Evolutionary conservation across 2,797 vertebrate species (phyloP), one percentile per base, ranked within the genome.

Genomic region (Cuniculus paca): DNA sequence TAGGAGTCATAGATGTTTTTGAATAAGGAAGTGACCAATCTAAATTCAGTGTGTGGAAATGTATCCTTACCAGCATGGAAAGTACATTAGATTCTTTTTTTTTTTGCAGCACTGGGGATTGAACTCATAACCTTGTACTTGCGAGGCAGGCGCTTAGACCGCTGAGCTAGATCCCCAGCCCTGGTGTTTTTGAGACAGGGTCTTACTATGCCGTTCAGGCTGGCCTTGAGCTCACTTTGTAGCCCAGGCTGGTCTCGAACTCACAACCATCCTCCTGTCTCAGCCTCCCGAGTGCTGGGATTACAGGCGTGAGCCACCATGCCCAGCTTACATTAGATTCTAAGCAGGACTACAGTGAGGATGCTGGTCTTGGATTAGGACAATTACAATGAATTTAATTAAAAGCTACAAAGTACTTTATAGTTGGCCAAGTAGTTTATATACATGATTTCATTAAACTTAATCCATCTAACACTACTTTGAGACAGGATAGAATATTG

Each of bases 251-350:
- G n/a, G n/a, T n/a, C n/a, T n/a, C n/a, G n/a, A n/a, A n/a, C n/a
- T n/a, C n/a, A n/a, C n/a, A n/a, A n/a, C n/a, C n/a, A n/a, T n/a
- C n/a, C n/a, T n/a, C n/a, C n/a, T n/a, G n/a, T n/a, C n/a, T n/a
- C n/a, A n/a, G n/a, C n/a, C n/a, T n/a, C n/a, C n/a, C n/a, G n/a
- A n/a, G n/a, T n/a, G n/a, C n/a, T n/a, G n/a, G n/a, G n/a, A n/a
- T n/a, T n/a, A n/a, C n/a, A n/a, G n/a, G n/a, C n/a, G n/a, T n/a
- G n/a, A n/a, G n/a, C n/a, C n/a, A n/a, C n/a, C n/a, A n/a, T n/a
- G n/a, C n/a, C n/a, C n/a, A n/a, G n/a, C n/a, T n/a, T 78, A 14
- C 9, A 26, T n/a, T 61, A n/a, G 28, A 61, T 90, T 91, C 95
- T 54, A 83, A 34, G n/a, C 48, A 95, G 61, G 79, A 72, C 17